A percentile compares a stretch with the other conserved stretches of the same genome.
These are phyloP conservation scores for Ochropacha duplaris DNA, from an alignment of 2,888 invertebrate species.

Conservation along the genomic window DNA sequence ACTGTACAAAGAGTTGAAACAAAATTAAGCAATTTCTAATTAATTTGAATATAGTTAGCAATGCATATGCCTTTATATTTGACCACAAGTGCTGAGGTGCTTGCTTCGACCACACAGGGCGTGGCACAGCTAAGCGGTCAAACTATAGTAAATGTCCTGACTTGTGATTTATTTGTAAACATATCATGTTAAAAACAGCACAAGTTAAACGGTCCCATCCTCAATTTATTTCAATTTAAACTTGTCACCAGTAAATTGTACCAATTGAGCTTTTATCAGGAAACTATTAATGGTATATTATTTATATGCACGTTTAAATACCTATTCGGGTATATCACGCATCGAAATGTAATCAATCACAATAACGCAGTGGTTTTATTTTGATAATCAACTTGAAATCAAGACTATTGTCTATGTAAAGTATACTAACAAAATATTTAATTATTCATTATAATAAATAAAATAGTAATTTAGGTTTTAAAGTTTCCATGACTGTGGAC, in stretches of 20 bases:
- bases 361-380: slow-evolving; percentile 4
- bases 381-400: slow-evolving; percentile 31
- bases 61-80: too few relatives aligned
- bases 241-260: slow-evolving; percentile 36
- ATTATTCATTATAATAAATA: slow-evolving; percentile 50
- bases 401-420: slow-evolving; percentile 64
- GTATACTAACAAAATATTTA: slow-evolving; percentile 51
- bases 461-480: slow-evolving; percentile 52
- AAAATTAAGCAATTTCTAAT: neutral
- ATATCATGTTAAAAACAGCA: slow-evolving; percentile 36
- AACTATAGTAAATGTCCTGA: neutral
- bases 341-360: neutral
- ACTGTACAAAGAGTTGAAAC: neutral
- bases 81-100: too few relatives aligned
- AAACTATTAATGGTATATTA: slow-evolving; percentile 21
- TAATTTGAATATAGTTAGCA: too few relatives aligned
- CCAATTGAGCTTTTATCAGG: slow-evolving; percentile 51
- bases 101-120: too few relatives aligned
- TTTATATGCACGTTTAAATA: neutral
- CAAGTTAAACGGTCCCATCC: slow-evolving; percentile 29
- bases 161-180: slow-evolving; percentile 27
- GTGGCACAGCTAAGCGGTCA: too few relatives aligned
- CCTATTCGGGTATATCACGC: neutral
- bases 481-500: slow-evolving; percentile 39
- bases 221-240: slow-evolving; percentile 68